Conservation (phyloP, 2,888 invertebrate genomes). For the Axea sp. region DNA sequence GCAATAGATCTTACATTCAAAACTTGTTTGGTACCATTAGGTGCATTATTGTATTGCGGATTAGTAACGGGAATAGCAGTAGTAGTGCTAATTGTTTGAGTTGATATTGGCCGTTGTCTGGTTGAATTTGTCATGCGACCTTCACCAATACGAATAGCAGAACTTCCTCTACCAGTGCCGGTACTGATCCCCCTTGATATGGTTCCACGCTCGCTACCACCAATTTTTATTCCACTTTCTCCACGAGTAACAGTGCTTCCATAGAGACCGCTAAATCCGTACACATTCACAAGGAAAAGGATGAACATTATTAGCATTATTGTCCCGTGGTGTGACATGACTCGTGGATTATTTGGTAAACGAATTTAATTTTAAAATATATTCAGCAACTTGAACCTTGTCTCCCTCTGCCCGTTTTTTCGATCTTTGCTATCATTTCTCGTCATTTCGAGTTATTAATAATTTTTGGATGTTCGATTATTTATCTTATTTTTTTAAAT, state of each 20-base stretch:
- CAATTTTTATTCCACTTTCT: constrained; percentile 76
- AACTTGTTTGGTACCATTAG: constrained; percentile 53
- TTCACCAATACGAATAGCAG: constrained; percentile 73
- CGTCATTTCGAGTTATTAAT: constrained; percentile 15
- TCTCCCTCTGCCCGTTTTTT: constrained; percentile 21
- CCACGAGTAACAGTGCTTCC: constrained; percentile 69
- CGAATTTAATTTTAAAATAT: constrained; percentile 15
- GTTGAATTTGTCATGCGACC: constrained; percentile 72
- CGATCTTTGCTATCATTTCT: constrained; percentile 9
- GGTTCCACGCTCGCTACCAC: constrained; percentile 69
- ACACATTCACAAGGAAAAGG: constrained; percentile 47
- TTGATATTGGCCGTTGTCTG: constrained; percentile 69
- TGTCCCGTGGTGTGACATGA: constrained; percentile 46
- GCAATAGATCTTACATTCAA: constrained; percentile 53
- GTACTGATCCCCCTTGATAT: constrained; percentile 69
- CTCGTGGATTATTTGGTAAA: constrained; percentile 3
- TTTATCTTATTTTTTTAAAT: constrained; percentile 2
- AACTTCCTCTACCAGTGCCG: constrained; percentile 69
- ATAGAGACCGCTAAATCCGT: constrained; percentile 64
- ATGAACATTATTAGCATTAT: constrained; percentile 55
- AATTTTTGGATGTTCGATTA: not conserved
- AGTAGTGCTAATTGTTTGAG: constrained; percentile 68
- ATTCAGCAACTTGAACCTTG: constrained; percentile 10
- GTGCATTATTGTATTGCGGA: constrained; percentile 25
- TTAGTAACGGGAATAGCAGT: constrained; percentile 39